Base-by-base conservation (phyloP, 2,797 vertebrate genomes). In the Pangasius mekongensis region DNA sequence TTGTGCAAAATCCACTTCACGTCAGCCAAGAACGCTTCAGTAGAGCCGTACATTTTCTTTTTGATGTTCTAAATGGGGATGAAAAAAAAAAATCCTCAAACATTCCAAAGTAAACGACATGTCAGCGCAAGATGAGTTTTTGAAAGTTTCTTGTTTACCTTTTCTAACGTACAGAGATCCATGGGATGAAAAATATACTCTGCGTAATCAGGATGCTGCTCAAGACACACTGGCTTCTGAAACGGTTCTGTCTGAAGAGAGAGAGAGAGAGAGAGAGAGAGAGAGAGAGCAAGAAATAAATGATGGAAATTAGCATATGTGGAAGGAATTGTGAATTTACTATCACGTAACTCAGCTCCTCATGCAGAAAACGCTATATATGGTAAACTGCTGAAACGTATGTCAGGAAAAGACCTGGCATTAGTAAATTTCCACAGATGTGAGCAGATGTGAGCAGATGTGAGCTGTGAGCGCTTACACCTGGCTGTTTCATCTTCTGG, bases 1-100 rank as follows among this genome's bases (percentile, higher is more conserved):
- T 99, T 99, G 96, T 99, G 98, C 95, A 99, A 96, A 96, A 99
- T 99, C 98, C 98, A 99, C 95, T 99, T 99, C 81, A 97, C 98
- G 90, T 99, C 98, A 43, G 98, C 98, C 95, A 99, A 95, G 96
- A 98, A 99, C 83, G 98, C 98, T 94, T 99, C 98, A 2, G 98
- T 99, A 94, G 98, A 99, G 93, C 98, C 98, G 52, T 99, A 99
- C 97, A 99, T 98, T 96, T 98, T 99, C 97, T 98, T 99, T 95
- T 99, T 99, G 92, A 99, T 98, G 93, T 99, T 99, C 98, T 99
- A 94, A 10, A 89, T 18, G 14, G 87, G 89, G 89, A 73, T 24
- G 62, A 91, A 91, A 90, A 22, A 77, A 77, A 27, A 74, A 36
- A 14, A 3, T 36, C 18, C 14, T 87, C 5, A 89, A 49, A 73